phyloP scores from a whole-genome alignment of 2,113 vertebrate genomes.

The Oryzias woworae region DNA sequence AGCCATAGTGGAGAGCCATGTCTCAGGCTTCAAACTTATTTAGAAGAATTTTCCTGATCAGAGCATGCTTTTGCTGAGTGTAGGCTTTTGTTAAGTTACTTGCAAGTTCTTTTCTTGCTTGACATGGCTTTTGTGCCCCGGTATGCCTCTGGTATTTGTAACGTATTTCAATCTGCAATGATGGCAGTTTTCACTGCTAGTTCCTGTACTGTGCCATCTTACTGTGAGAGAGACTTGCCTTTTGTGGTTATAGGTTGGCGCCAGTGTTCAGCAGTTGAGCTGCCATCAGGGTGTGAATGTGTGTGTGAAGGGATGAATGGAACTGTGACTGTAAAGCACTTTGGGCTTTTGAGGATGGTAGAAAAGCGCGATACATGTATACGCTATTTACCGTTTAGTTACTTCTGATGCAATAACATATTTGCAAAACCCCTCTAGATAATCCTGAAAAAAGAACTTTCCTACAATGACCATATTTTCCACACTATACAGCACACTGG shows the following conservation, averaged over 20 bases:
- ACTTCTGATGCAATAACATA: constrained; percentile 2
- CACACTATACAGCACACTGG: too few species aligned
- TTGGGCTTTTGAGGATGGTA: too few species aligned
- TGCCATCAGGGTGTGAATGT: too few species aligned
- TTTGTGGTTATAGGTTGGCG: too few species aligned
- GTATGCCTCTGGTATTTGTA: constrained; percentile 44
- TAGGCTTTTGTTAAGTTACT: constrained; percentile 63
- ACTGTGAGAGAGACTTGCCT: neutral
- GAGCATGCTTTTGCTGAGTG: constrained; percentile 48
- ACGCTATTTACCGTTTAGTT: too few species aligned
- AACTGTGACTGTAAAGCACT: too few species aligned
- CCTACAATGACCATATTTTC: neutral
- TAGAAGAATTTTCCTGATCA: constrained; percentile 54
- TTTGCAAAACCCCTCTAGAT: neutral
- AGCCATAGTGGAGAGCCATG: constrained; percentile 52
- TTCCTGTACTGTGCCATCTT: constrained; percentile 1
- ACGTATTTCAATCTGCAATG: constrained; percentile 37
- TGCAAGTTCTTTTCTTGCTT: constrained; percentile 52
- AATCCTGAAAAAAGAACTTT: neutral
- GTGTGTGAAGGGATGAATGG: too few species aligned
- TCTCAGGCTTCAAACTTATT: constrained; percentile 54
- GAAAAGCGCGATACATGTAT: too few species aligned
- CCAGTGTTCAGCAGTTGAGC: too few species aligned
- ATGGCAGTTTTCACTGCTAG: constrained; percentile 26
- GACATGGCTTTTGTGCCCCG: constrained; percentile 61